phyloP scores from a whole-genome alignment of 2,113 vertebrate species.

The Bos indicus region DNA sequence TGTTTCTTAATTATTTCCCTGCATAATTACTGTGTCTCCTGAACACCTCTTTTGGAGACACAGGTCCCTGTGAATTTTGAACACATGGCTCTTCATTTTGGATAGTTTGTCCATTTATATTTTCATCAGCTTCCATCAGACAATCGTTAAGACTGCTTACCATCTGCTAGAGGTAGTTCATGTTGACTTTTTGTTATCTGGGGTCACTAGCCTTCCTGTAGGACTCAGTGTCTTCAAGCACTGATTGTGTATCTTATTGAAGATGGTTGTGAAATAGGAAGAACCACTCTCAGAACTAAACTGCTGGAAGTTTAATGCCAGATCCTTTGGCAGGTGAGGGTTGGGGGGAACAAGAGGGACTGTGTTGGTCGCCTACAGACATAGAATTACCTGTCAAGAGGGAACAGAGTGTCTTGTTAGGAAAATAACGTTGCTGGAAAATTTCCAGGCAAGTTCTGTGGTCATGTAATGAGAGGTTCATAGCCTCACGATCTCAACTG shows the following conservation, averaged over 20 bases:
- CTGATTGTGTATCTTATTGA: neutral
- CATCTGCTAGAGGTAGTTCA: neutral
- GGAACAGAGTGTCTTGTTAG: neutral
- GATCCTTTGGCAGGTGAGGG: neutral
- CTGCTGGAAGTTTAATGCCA: neutral
- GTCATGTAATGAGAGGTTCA: neutral
- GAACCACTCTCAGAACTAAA: neutral
- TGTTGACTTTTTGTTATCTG: neutral
- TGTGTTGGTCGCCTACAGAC: neutral
- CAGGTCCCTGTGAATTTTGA: neutral
- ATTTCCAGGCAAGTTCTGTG: neutral
- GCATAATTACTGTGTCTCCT: neutral
- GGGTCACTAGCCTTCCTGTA: neutral
- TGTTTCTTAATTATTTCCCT: neutral
- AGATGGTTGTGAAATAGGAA: neutral
- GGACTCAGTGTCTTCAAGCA: neutral
- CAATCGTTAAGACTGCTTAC: neutral
- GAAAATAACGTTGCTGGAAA: neutral
- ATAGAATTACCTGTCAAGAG: neutral
- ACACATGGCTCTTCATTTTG: neutral
- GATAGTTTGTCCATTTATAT: neutral
- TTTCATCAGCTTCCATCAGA: neutral
- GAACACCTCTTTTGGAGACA: neutral
- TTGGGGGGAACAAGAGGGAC: neutral
- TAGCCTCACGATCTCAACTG: neutral